Conservation (phyloP, 2,888 invertebrate species). For the Tachystola acroxantha region DNA sequence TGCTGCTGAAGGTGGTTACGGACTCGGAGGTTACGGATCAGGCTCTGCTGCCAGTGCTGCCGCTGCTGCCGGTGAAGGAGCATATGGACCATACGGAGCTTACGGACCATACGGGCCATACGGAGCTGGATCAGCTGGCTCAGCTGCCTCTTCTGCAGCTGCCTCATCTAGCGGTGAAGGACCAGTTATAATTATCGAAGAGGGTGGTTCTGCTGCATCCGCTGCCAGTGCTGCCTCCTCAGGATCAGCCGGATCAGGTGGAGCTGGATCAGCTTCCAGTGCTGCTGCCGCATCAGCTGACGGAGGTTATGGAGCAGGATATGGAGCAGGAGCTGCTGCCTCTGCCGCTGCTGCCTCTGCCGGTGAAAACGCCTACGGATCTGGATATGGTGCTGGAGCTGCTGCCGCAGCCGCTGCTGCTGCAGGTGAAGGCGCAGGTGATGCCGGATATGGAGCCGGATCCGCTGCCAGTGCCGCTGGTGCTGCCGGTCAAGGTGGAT, state of each 20-base stretch:
- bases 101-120: too few species aligned
- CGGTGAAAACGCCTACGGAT: conserved; percentile 1
- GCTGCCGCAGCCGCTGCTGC: conserved; percentile 2
- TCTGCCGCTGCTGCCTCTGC: conserved; percentile 2
- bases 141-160: too few species aligned
- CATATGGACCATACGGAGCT: conserved; percentile 3
- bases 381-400: background rate
- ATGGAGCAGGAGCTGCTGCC: conserved; percentile 3
- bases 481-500: background rate
- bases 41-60: conserved; percentile 4
- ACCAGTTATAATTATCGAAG: too few species aligned
- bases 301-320: background rate
- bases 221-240: conserved; percentile 7
- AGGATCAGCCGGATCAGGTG: conserved; percentile 3
- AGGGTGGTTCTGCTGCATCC: background rate
- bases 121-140: conserved; percentile 2
- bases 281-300: background rate
- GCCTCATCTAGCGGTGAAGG: too few species aligned
- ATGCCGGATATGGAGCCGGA: background rate
- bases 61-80: conserved; percentile 3
- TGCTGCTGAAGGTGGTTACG: too few species aligned
- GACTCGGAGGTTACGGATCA: too few species aligned
- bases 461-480: conserved; percentile 1
- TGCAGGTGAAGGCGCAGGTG: background rate
- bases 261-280: background rate